These are phyloP conservation scores for Diadema setosum DNA, from an alignment of 35 echinoderm and acorn worm genomes.

Conservation along the genomic window DNA sequence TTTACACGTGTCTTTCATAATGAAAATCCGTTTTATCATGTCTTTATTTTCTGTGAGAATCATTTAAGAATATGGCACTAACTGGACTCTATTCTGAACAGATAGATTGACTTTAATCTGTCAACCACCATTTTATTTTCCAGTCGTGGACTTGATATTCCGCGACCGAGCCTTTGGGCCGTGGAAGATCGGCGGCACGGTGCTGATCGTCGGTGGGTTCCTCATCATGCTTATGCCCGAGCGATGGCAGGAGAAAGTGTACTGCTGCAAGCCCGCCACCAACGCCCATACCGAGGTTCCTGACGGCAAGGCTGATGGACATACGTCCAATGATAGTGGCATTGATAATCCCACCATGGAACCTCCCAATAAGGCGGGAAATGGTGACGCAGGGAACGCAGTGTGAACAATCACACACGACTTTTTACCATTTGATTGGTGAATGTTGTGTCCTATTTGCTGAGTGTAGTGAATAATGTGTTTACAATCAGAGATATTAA, in stretches of 20 bases:
- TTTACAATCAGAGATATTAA: too few relatives aligned
- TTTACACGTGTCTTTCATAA: neutral
- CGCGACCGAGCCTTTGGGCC: constrained; percentile 53
- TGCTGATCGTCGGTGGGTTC: constrained; percentile 76
- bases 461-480: too few relatives aligned
- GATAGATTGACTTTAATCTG: neutral
- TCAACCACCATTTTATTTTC: neutral
- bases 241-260: constrained; percentile 59
- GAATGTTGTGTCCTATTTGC: too few relatives aligned
- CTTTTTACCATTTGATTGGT: too few relatives aligned
- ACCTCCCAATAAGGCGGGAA: too few relatives aligned
- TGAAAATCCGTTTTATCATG: neutral
- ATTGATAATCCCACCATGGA: constrained; percentile 2
- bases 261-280: constrained; percentile 28
- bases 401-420: too few relatives aligned
- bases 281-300: neutral
- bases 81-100: too few relatives aligned
- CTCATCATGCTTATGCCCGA: constrained; percentile 86
- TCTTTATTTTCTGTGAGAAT: neutral
- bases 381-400: too few relatives aligned
- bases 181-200: constrained; percentile 77
- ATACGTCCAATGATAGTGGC: neutral
- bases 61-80: neutral
- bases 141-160: constrained; percentile 82
- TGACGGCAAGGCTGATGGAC: neutral